Evolutionary conservation across 2,888 invertebrate genomes (phyloP).

Genomic region (Calephelis perditalis): DNA sequence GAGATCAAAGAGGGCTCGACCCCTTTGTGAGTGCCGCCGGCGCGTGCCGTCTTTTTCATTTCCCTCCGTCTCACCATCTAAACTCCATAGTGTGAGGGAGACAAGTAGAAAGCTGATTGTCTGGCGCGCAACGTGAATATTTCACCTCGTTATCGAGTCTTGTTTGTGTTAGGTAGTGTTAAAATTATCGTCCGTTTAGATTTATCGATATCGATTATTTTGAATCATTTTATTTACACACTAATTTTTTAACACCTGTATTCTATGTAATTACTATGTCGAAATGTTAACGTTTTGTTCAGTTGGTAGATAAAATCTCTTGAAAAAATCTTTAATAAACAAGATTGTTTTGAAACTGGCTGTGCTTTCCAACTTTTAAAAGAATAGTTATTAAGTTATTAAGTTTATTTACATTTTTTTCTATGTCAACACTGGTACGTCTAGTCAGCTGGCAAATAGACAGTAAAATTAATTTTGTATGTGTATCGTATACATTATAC

Average conservation of each 20-base stretch:
- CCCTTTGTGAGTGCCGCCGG: slow-evolving; percentile 73
- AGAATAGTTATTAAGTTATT: no score
- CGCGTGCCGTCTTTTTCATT: slow-evolving; percentile 71
- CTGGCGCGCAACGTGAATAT: slow-evolving; percentile 74
- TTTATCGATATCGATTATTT: slow-evolving; percentile 50
- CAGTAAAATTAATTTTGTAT: no score
- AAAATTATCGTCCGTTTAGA: slow-evolving; percentile 41
- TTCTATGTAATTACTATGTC: neutral
- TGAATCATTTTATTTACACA: slow-evolving; percentile 19
- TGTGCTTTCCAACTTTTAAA: no score
- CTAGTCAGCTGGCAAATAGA: no score
- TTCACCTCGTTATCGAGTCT: slow-evolving; percentile 78
- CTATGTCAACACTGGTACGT: no score
- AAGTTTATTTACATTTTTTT: no score
- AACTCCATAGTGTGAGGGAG: slow-evolving; percentile 50
- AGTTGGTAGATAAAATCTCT: no score
- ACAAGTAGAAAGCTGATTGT: slow-evolving; percentile 59
- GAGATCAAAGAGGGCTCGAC: slow-evolving; percentile 73
- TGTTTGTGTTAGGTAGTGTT: slow-evolving; percentile 75
- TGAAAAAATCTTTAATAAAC: no score
- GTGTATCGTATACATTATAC: no score
- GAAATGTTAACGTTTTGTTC: no score
- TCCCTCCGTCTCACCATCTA: slow-evolving; percentile 47
- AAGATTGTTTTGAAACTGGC: no score
- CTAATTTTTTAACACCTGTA: slow-evolving; percentile 4